Evolutionary conservation across 2,113 vertebrate genomes (phyloP).

Genomic region (Ciconia boyciana): DNA sequence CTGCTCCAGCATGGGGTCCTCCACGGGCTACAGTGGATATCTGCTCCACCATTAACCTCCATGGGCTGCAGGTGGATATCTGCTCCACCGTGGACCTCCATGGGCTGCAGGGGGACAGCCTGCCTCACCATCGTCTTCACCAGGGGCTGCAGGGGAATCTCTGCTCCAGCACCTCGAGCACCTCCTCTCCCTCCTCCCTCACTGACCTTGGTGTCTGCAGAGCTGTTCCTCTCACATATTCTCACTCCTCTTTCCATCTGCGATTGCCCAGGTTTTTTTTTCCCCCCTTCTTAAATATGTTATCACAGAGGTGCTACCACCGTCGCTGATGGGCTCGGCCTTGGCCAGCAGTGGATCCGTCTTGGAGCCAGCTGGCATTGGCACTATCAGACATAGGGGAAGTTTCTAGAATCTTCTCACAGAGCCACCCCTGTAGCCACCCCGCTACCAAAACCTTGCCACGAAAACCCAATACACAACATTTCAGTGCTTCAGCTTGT

Average conservation of each 20-base stretch:
- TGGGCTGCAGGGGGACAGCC: not conserved
- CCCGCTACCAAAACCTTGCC: not conserved
- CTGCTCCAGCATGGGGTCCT: no score
- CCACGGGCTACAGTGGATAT: not conserved
- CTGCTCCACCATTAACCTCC: not conserved
- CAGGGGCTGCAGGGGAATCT: not conserved
- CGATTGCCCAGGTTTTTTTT: not conserved
- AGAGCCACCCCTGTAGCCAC: not conserved
- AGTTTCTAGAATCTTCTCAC: not conserved
- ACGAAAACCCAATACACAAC: not conserved
- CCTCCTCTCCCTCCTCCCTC: not conserved
- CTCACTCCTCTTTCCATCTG: not conserved
- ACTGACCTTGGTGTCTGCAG: not conserved
- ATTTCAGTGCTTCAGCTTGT: conserved; percentile 10
- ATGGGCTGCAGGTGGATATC: not conserved
- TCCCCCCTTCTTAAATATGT: not conserved
- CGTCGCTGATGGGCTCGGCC: not conserved
- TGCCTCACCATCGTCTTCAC: not conserved
- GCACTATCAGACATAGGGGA: not conserved
- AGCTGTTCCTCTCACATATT: not conserved
- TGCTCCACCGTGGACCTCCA: not conserved
- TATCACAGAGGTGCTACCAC: not conserved
- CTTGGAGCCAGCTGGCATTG: not conserved
- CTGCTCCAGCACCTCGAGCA: not conserved
- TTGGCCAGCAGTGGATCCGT: not conserved